These are phyloP conservation scores for Propithecus deckenii DNA, from an alignment of 2,797 vertebrate species.

Conservation along the genomic window DNA sequence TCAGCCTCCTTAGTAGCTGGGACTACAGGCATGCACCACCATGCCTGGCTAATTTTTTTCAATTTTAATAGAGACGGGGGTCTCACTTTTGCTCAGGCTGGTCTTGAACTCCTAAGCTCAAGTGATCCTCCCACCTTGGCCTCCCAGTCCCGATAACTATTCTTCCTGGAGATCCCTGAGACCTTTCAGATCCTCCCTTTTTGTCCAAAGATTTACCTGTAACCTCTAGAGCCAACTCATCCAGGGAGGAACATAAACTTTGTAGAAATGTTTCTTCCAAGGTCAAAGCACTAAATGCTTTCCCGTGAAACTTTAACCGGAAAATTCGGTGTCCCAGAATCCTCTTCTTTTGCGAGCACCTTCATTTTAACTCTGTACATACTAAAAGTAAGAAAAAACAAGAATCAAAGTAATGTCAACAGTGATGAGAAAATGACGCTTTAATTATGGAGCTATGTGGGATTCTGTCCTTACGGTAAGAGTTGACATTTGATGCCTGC, in stretches of 20 bases:
- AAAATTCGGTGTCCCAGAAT: neutral
- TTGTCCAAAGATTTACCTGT: neutral
- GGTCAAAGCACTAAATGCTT: neutral
- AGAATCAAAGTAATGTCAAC: neutral
- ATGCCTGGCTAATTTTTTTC: too few relatives aligned
- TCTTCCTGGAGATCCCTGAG: neutral
- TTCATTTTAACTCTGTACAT: neutral
- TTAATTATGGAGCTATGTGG: neutral
- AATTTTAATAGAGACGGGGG: too few relatives aligned
- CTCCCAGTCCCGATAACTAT: fast-evolving
- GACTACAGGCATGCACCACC: fast-evolving
- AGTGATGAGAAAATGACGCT: neutral
- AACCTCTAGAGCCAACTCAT: neutral
- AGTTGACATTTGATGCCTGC: too few relatives aligned
- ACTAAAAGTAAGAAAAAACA: neutral
- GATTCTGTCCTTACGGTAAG: neutral
- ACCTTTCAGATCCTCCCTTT: neutral
- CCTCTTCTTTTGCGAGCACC: neutral
- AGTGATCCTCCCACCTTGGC: too few relatives aligned
- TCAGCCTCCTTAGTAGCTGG: too few relatives aligned
- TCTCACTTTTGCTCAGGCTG: too few relatives aligned
- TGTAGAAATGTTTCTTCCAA: neutral
- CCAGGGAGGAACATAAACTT: neutral
- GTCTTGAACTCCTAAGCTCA: too few relatives aligned
- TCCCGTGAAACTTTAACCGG: neutral